A percentile compares a stretch with the other conserved stretches of the same genome.
These are phyloP conservation scores for Herpailurus yagouaroundi DNA, from an alignment of 2,113 vertebrate species.

Conservation along the genomic window DNA sequence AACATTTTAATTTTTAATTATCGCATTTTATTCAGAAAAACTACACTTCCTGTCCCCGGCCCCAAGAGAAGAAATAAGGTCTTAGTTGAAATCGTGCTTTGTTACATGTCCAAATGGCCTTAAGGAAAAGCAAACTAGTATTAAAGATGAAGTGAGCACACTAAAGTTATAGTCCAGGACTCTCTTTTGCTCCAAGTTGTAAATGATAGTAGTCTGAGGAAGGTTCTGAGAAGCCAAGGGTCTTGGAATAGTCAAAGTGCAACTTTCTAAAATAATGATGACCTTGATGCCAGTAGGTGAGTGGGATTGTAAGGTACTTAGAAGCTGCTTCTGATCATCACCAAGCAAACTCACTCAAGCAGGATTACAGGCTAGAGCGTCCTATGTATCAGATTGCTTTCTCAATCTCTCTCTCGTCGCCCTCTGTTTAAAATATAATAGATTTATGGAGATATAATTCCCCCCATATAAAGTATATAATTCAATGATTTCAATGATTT, in stretches of 20 bases:
- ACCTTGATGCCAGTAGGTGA: not conserved
- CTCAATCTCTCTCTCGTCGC: not conserved
- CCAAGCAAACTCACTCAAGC: not conserved
- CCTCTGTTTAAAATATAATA: not conserved
- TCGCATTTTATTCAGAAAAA: not conserved
- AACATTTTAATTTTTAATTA: conserved; percentile 10
- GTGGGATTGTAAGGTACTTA: not conserved
- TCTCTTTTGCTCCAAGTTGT: not conserved
- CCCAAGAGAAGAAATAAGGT: not conserved
- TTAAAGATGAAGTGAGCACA: not conserved
- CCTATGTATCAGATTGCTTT: not conserved
- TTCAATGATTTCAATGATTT: not conserved
- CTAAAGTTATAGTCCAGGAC: not conserved
- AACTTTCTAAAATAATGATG: not conserved
- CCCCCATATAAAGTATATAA: not conserved
- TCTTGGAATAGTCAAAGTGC: not conserved
- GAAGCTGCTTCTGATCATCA: not conserved
- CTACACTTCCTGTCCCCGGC: not conserved
- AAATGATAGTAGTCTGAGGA: not conserved
- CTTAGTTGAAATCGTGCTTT: not conserved
- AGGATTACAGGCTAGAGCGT: not conserved
- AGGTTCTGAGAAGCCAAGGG: not conserved
- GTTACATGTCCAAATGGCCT: not conserved
- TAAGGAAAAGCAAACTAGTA: not conserved
- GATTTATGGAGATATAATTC: not conserved